Conservation (phyloP, 2,888 invertebrate genomes). For the Cataglyphis livida region DNA sequence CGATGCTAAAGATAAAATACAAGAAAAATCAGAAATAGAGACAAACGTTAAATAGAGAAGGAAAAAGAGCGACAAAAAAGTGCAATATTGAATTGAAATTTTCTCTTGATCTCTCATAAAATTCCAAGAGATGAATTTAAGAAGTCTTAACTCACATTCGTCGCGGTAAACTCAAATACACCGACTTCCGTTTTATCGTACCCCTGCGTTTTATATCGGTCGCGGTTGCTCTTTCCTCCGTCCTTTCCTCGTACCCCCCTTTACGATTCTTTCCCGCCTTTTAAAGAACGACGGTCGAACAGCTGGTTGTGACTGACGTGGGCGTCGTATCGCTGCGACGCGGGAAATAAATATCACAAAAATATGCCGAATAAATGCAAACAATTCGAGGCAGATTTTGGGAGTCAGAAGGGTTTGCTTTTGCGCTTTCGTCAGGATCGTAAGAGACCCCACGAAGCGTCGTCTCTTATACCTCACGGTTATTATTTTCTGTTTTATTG, state of each 20-base stretch:
- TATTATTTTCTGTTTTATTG: slow-evolving; percentile 83
- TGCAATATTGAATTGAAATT: background rate
- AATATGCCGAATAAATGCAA: slow-evolving; percentile 83
- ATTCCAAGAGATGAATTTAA: slow-evolving; percentile 27
- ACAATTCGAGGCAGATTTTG: slow-evolving; percentile 79
- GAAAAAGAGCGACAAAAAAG: background rate
- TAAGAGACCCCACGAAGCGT: slow-evolving; percentile 49
- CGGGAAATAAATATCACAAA: slow-evolving; percentile 83
- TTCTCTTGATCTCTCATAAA: background rate
- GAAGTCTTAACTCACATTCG: slow-evolving; percentile 15
- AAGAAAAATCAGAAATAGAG: background rate
- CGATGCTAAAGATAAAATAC: background rate
- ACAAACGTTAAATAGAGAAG: background rate
- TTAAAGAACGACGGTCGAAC: slow-evolving; percentile 56
- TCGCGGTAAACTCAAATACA: slow-evolving; percentile 14
- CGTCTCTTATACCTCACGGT: slow-evolving; percentile 65
- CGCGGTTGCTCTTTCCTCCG: slow-evolving; percentile 43
- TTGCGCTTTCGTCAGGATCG: slow-evolving; percentile 54
- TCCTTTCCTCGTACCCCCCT: slow-evolving; percentile 52
- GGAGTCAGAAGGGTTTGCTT: slow-evolving; percentile 48
- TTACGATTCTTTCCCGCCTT: slow-evolving; percentile 64
- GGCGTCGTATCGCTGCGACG: slow-evolving; percentile 58
- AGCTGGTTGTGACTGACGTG: slow-evolving; percentile 80
- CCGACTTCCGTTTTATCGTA: slow-evolving; percentile 44
- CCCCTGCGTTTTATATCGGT: slow-evolving; percentile 70